These are phyloP conservation scores for Lepidochrysops patricia DNA, from an alignment of 2,888 invertebrate genomes.

Conservation along the genomic window DNA sequence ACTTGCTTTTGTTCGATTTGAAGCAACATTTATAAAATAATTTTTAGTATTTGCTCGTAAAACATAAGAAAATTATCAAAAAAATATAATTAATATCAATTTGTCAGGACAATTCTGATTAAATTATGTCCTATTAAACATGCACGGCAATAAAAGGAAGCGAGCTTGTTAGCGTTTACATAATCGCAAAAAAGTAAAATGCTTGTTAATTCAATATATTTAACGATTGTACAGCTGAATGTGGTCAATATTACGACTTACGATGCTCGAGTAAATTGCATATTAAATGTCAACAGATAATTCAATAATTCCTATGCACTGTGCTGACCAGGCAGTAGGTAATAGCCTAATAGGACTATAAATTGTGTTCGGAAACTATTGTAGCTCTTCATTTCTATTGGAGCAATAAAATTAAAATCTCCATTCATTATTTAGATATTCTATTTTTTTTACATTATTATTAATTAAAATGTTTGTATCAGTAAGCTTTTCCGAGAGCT, in stretches of 20 bases:
- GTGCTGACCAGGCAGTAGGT: not conserved
- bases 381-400: too few relatives aligned
- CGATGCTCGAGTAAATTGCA: conserved; percentile 6
- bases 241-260: not conserved
- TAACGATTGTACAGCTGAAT: conserved; percentile 5
- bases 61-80: not conserved
- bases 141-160: not conserved
- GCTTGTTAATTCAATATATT: conserved; percentile 6
- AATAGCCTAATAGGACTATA: too few relatives aligned
- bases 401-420: too few relatives aligned
- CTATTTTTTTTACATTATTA: too few relatives aligned
- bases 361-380: too few relatives aligned
- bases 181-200: conserved; percentile 3
- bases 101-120: not conserved
- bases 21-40: too few relatives aligned
- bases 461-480: too few relatives aligned
- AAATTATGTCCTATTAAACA: not conserved
- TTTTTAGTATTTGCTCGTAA: not conserved
- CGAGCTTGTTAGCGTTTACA: not conserved
- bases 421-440: too few relatives aligned
- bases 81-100: not conserved
- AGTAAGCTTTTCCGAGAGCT: too few relatives aligned
- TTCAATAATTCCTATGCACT: conserved; percentile 14
- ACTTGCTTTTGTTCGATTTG: too few relatives aligned
- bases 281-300: conserved; percentile 15